Percentiles rank a stretch among this genome's conserved stretches.
Evolutionary conservation across 2,888 invertebrate genomes (phyloP).

Genomic region (Antheraea assamensis): DNA sequence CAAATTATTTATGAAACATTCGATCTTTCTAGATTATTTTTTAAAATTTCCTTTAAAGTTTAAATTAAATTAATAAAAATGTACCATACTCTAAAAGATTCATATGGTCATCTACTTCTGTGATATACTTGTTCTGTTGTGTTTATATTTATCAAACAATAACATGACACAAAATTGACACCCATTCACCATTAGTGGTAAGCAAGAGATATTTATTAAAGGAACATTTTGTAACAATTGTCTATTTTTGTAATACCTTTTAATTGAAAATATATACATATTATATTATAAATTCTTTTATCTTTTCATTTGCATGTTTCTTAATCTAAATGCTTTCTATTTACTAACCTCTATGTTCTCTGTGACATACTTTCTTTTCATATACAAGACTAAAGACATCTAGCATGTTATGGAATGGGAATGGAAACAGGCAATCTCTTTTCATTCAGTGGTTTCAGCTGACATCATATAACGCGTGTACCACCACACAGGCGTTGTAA

Average conservation of each 20-base stretch:
- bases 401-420: constrained; percentile 7
- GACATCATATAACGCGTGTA: constrained; percentile 3
- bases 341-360: not conserved
- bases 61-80: constrained; percentile 9
- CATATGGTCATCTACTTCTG: not conserved
- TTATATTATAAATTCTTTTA: constrained; percentile 37
- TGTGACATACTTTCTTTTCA: constrained; percentile 14
- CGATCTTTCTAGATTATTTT: not conserved
- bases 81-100: not conserved
- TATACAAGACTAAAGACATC: constrained; percentile 5
- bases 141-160: constrained; percentile 12
- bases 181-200: constrained; percentile 13
- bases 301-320: constrained; percentile 39
- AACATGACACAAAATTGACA: no score
- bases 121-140: constrained; percentile 3
- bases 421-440: not conserved
- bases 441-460: constrained; percentile 6
- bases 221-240: constrained; percentile 41
- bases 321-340: constrained; percentile 18
- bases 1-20: not conserved
- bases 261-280: constrained; percentile 47
- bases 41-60: not conserved
- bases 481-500: not conserved
- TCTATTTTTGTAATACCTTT: constrained; percentile 63
- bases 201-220: constrained; percentile 36